Conservation (phyloP, 2,113 vertebrate species). For the Podocnemis expansa region DNA sequence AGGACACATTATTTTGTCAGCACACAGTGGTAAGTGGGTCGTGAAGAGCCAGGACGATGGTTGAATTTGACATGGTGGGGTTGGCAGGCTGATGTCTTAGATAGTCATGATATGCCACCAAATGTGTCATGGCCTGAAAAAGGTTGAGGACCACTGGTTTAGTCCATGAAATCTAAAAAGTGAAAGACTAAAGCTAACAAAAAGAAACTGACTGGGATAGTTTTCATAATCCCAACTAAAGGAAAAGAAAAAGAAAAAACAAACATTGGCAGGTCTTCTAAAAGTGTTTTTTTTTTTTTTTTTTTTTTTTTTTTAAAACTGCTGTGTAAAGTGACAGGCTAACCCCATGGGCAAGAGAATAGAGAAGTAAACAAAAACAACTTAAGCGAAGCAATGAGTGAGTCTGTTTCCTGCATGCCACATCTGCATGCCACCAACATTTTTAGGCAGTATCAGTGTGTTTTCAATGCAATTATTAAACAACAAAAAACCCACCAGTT, state of each 20-base stretch:
- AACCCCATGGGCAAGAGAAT: not conserved
- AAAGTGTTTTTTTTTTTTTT: too few species aligned
- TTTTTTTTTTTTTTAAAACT: not conserved
- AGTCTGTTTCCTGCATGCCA: fast-evolving
- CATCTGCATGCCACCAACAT: not conserved
- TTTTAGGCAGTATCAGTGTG: not conserved
- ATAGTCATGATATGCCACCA: too few species aligned
- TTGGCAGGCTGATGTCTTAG: too few species aligned
- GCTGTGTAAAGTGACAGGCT: fast-evolving
- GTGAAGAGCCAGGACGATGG: too few species aligned
- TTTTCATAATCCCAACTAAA: not conserved
- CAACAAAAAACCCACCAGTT: too few species aligned
- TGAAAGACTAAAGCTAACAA: not conserved
- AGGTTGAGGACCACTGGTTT: too few species aligned
- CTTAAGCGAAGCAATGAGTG: not conserved
- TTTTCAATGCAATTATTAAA: not conserved
- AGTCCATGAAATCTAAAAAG: not conserved
- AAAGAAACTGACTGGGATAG: not conserved
- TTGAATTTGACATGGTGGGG: too few species aligned
- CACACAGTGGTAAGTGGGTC: too few species aligned
- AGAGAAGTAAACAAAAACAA: not conserved
- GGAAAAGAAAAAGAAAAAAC: not conserved
- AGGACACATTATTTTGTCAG: too few species aligned
- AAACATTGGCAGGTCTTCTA: not conserved
- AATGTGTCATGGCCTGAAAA: too few species aligned